Conservation (phyloP, 2,113 vertebrate genomes). For the Archocentrus centrarchus region DNA sequence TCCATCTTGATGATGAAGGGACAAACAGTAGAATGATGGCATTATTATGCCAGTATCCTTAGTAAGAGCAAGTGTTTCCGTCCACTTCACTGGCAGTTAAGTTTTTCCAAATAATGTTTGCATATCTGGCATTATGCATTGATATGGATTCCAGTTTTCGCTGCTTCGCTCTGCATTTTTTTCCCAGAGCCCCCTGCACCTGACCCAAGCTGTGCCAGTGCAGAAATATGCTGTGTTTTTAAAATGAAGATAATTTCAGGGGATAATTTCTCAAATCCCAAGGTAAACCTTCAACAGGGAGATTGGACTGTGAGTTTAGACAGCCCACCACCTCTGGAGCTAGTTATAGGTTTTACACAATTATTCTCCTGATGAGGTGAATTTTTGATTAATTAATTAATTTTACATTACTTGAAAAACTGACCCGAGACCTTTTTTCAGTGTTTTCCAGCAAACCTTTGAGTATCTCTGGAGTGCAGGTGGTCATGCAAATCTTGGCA, state of each 20-base stretch:
- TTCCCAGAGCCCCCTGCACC: background rate
- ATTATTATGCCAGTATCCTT: background rate
- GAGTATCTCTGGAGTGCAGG: slow-evolving; percentile 28
- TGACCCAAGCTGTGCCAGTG: background rate
- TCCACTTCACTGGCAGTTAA: background rate
- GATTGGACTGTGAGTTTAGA: background rate
- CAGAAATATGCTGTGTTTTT: background rate
- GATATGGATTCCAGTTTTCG: background rate
- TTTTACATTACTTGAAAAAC: background rate
- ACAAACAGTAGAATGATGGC: background rate
- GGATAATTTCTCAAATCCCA: background rate
- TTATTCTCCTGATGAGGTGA: background rate
- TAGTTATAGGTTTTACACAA: background rate
- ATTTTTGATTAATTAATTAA: no score
- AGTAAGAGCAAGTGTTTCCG: background rate
- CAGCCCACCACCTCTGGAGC: background rate
- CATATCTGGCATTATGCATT: background rate
- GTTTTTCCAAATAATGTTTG: background rate
- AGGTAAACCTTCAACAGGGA: background rate
- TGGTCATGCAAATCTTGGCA: slow-evolving; percentile 26
- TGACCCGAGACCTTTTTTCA: background rate
- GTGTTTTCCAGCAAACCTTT: background rate
- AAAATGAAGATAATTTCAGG: background rate
- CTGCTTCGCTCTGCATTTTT: background rate
- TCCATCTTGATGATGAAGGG: background rate